Evolutionary conservation across 2,113 vertebrate species (phyloP).

Genomic region (Lepus europaeus): DNA sequence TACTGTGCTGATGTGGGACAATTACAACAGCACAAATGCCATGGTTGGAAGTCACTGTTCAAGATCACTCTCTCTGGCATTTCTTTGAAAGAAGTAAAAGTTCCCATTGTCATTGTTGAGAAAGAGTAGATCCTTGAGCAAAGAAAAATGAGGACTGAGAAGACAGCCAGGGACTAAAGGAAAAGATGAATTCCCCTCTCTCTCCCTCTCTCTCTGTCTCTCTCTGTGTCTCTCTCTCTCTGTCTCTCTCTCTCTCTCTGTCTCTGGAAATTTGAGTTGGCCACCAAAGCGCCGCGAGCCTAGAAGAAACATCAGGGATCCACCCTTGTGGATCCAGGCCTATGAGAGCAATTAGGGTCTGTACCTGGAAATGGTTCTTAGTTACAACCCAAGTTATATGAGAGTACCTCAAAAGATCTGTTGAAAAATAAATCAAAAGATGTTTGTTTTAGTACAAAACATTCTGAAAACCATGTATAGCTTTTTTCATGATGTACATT

Average conservation of each 20-base stretch:
- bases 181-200: background rate
- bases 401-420: no score
- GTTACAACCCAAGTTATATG: no score
- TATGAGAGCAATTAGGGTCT: background rate
- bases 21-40: background rate
- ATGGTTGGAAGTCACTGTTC: background rate
- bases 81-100: constrained; percentile 34
- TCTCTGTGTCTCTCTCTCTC: background rate
- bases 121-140: background rate
- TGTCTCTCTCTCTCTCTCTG: background rate
- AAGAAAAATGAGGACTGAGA: background rate
- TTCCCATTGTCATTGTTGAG: background rate
- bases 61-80: background rate
- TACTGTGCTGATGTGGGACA: background rate
- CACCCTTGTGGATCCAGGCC: background rate
- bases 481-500: no score
- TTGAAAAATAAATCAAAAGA: no score
- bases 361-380: background rate
- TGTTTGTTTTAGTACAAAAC: no score
- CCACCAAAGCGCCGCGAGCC: background rate
- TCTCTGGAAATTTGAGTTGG: background rate
- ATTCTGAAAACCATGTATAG: no score
- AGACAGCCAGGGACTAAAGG: background rate
- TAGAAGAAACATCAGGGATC: background rate
- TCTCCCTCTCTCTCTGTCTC: background rate